These are phyloP conservation scores for Pogona vitticeps DNA, from an alignment of 2,113 vertebrate species.

Conservation along the genomic window DNA sequence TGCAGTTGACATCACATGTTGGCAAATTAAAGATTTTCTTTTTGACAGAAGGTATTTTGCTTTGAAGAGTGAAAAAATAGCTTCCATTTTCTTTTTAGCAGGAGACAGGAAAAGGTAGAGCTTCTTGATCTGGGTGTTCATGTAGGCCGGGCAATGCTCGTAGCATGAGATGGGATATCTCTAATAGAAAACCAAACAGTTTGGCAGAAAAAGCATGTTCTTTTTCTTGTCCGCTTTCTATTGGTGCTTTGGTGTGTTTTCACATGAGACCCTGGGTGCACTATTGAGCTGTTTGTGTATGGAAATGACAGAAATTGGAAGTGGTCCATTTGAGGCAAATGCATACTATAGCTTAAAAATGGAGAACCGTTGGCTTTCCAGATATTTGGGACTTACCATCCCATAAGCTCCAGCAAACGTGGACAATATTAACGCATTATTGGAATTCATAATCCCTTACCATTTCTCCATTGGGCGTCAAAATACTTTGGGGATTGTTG, in stretches of 20 bases:
- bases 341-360: background rate
- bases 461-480: background rate
- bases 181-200: too few species aligned
- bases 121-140: background rate
- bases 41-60: background rate
- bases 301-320: background rate
- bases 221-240: background rate
- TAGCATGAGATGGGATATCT: background rate
- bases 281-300: background rate
- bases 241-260: background rate
- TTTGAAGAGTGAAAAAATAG: background rate
- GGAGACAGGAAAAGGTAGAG: background rate
- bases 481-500: background rate
- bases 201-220: background rate
- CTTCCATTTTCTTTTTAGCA: background rate
- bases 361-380: background rate
- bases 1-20: background rate
- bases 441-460: too few species aligned
- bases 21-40: background rate
- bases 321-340: background rate
- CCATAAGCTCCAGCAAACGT: background rate
- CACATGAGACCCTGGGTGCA: background rate
- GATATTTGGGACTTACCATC: background rate
- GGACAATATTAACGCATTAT: too few species aligned
- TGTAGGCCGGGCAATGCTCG: background rate